Base-by-base conservation (phyloP, 2,888 invertebrate genomes). In the Apamea crenata region DNA sequence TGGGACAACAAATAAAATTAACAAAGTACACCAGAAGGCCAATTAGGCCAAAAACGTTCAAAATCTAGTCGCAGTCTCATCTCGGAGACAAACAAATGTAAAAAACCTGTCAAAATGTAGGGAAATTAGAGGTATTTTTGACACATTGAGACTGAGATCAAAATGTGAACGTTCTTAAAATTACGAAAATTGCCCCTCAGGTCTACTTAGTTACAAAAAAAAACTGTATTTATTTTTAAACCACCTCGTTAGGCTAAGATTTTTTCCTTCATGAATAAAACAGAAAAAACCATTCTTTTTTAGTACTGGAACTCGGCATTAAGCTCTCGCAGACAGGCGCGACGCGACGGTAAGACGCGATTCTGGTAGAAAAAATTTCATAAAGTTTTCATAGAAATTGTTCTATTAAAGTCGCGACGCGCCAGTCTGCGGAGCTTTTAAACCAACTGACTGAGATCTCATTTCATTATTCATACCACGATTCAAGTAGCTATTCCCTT, bases 401-500 rank as follows among this genome's bases (percentile, higher is more conserved):
- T 56, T 56, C 25, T 56, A 56, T 56, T 56, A 56, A 56, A 56
- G 14, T 12, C 14, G n/a, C 10, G n/a, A 3, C n/a, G 10, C n/a
- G n/a, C 1, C n/a, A 12, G 56, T 59, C 56, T 59, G 56, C 56
- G 12, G 56, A n/a, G 56, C n/a, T 12, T n/a, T 59, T 25, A 69
- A 68, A 53, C 29, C 29, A 40, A 47, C 40, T 44, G 25, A 63
- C 56, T 44, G 50, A 65, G 18, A 77, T 77, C 29, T 70, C 59
- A 77, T 70, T 79, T 73, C 25, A 84, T 81, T 69, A 83, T 86
- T 86, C 78, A 87, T 67, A 66, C 16, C 32, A 29, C 66, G 53
- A 69, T 65, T 67, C 50, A 77, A 79, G 79, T 74, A 76, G 76
- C 70, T 72, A 63, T 74, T 86, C 71, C 74, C 75, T 74, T 91